Base-by-base conservation (phyloP, 2,888 invertebrate species). In the Apotomis capreana region DNA sequence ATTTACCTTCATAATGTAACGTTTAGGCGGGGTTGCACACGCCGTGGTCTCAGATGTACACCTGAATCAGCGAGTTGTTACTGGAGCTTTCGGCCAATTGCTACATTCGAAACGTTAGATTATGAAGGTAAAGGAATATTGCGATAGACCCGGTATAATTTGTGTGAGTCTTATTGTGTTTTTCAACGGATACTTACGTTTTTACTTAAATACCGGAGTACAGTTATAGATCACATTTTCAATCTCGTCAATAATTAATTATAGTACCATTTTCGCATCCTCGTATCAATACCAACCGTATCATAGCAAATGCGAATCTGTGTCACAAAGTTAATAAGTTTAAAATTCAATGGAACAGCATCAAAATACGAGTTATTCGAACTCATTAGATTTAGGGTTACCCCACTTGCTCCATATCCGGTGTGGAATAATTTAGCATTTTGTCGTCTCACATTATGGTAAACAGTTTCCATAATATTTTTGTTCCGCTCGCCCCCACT, bases 371-470 rank as follows among this genome's bases (percentile, higher is more conserved):
- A 15, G 26, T 37, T 36, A 26, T 10, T 55, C 9, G 9, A 58
- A 58, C 6, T 58, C 13, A 37, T 15, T 40, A 54, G 65, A 65
- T 65, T 65, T 57, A 65, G 46, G 65, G 57, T 55, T 4, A 44
- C 61, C 52, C 15, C 36, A 51, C 40, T 52, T 44, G 13, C 54
- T 44, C 15, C 85, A 87, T 85, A 86, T 85, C 76, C 75, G 79
- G 78, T 78, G 77, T 77, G 75, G 79, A 75, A 81, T 87, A 87
- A 88, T 87, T 89, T 86, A 87, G 80, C 87, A 87, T 92, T 91
- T 90, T 90, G 90, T 91, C 88, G 87, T 86, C 83, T 79, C 85
- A 83, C 85, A 89, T 92, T 92, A 92, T 91, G 90, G 83, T 90
- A 90, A 71, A 91, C 90, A 79, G 84, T 83, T 84, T 83, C 87